These are phyloP conservation scores for Eupithecia exiguata DNA, from an alignment of 2,888 invertebrate genomes.

Conservation along the genomic window DNA sequence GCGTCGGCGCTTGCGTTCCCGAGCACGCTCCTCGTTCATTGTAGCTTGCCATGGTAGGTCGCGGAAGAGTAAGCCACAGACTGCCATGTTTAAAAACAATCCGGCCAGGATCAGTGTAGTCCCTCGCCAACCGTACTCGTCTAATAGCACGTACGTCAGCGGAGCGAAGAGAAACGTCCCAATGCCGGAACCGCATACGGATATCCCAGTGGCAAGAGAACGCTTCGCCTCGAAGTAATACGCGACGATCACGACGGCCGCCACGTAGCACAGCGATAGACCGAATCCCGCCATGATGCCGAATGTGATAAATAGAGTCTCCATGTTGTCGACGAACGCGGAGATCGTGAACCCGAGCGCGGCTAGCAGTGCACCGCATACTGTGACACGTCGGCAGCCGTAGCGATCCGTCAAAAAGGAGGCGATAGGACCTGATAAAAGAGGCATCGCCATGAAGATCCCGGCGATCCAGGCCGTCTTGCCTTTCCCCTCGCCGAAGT, in stretches of 20 bases:
- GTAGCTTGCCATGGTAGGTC: slow-evolving; percentile 85
- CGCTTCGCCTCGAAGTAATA: slow-evolving; percentile 94
- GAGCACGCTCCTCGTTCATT: slow-evolving; percentile 85
- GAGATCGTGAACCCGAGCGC: slow-evolving; percentile 90
- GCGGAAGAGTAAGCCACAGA: slow-evolving; percentile 92
- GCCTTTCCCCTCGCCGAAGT: slow-evolving; percentile 92
- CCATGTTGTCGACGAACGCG: slow-evolving; percentile 89
- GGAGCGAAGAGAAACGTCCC: slow-evolving; percentile 95
- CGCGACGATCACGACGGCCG: slow-evolving; percentile 95
- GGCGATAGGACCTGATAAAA: slow-evolving; percentile 93
- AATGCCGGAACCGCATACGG: slow-evolving; percentile 94
- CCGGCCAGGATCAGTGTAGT: slow-evolving; percentile 92
- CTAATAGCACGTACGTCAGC: slow-evolving; percentile 88
- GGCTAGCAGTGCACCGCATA: slow-evolving; percentile 90
- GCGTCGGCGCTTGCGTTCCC: slow-evolving; percentile 85
- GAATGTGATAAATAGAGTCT: slow-evolving; percentile 91
- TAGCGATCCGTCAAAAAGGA: slow-evolving; percentile 92
- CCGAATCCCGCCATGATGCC: slow-evolving; percentile 93
- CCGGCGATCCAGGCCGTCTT: slow-evolving; percentile 96
- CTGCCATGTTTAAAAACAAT: slow-evolving; percentile 90
- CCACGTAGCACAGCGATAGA: slow-evolving; percentile 92
- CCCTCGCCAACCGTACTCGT: slow-evolving; percentile 92
- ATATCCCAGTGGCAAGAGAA: slow-evolving; percentile 93
- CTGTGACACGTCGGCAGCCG: slow-evolving; percentile 91
- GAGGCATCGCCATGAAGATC: slow-evolving; percentile 95